Evolutionary conservation across 92 coral and sea anemone species (phyloP), one percentile per base, ranked within the genome.

Genomic region (Micromussa lordhowensis): DNA sequence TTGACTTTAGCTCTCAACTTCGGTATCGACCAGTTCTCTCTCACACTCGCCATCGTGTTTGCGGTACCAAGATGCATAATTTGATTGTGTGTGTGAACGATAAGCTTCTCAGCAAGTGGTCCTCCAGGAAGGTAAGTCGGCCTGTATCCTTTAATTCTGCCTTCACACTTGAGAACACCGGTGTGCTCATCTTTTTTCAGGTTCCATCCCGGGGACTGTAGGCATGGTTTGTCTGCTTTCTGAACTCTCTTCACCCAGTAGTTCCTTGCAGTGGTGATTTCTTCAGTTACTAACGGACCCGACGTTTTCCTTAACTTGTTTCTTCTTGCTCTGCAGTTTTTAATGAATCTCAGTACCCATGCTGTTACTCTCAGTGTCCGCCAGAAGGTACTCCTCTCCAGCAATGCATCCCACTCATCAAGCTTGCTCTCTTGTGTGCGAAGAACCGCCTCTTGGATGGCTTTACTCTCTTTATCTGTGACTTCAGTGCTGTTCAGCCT

Each of bases 81-180:
- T 36, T 89, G 87, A 22, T 89, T 70, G 83, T 90, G 92, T 9
- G 74, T 36, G 75, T 91, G 93, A 34, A 51, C 68, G 28, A 93
- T 86, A 26, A 93, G 90, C 89, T 95, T 95, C 83, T 89, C 92
- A 31, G 91, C 87, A 32, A 95, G 88, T 15, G 36, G 88, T 72
- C 94, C 95, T 17, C 64, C 80, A 31, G 90, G 92, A 68, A 93
- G 49, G 61, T 91, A 93, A 22, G 78, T 89, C 18, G 98, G 98
- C 48, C 64, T 63, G 85, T 95, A 95, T 8, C 91, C 86, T 22
- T 87, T 53, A 38, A 86, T 80, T 81, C 95, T 70, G 18, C 94
- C 93, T 70, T 88, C 80, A 79, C 94, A 95, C 83, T 54, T 91
- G 35, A 88, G 88, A 2, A 93, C 53, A 49, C 83, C 90, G 1